Percentiles rank a stretch among this genome's conserved stretches.
These are phyloP conservation scores for Telmatochromis bifrenatus DNA, from an alignment of 2,113 vertebrate species.

Conservation along the genomic window DNA sequence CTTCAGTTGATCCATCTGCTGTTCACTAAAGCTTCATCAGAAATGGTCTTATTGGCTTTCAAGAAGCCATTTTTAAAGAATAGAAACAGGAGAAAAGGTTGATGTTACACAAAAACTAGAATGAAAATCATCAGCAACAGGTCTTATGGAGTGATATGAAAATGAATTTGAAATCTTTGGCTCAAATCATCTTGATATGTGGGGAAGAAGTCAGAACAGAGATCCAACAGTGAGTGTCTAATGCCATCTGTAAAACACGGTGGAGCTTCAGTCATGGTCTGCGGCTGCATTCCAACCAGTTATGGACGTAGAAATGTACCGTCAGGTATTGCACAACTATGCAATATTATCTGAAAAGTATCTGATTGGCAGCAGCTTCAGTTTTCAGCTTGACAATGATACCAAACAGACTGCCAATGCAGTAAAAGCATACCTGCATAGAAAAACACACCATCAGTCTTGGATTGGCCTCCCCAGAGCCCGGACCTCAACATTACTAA, in stretches of 20 bases:
- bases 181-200: background rate
- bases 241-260: background rate
- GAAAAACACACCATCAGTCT: background rate
- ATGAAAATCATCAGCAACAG: background rate
- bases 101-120: background rate
- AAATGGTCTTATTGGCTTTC: background rate
- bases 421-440: background rate
- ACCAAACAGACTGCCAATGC: background rate
- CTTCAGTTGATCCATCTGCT: background rate
- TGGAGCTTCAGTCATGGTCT: background rate
- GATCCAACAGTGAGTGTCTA: background rate
- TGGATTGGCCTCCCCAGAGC: background rate
- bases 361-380: background rate
- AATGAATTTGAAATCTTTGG: background rate
- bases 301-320: background rate
- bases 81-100: background rate
- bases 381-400: background rate
- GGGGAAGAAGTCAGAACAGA: background rate
- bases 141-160: background rate
- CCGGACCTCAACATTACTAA: background rate
- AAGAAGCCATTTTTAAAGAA: background rate
- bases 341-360: background rate
- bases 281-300: background rate
- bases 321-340: background rate
- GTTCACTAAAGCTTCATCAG: background rate